phyloP scores from a whole-genome alignment of 2,797 vertebrate genomes.

The Chiloscyllium punctatum region DNA sequence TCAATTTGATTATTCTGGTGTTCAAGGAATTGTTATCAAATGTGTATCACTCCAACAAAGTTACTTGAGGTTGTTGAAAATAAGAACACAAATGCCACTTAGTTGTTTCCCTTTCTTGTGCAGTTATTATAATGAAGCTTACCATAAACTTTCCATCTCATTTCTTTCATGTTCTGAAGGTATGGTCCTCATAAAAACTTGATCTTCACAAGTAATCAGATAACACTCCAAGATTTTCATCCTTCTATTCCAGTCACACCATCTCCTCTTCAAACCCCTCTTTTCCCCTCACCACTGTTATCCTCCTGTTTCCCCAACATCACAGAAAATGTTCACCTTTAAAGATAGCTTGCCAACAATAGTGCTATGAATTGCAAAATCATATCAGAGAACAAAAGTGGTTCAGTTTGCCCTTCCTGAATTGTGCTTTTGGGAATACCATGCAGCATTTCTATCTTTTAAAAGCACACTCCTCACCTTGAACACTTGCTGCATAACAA shows the following conservation, averaged over 20 bases:
- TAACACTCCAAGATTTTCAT: neutral
- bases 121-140: neutral
- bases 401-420: neutral
- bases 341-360: neutral
- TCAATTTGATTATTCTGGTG: neutral
- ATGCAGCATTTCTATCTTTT: neutral
- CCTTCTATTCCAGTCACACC: neutral
- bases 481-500: no score
- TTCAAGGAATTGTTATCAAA: neutral
- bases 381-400: neutral
- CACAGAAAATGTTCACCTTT: neutral
- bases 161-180: neutral
- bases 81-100: neutral
- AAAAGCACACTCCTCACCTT: no score
- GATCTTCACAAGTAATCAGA: neutral
- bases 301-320: no score
- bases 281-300: neutral
- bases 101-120: neutral
- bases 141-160: neutral
- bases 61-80: neutral
- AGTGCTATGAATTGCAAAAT: neutral
- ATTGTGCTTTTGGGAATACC: neutral
- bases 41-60: neutral
- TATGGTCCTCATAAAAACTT: neutral
- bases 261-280: neutral